Percentiles rank a stretch among this genome's conserved stretches.
Conservation (phyloP, 2,888 invertebrate species). For the Hyposoter didymator region DNA sequence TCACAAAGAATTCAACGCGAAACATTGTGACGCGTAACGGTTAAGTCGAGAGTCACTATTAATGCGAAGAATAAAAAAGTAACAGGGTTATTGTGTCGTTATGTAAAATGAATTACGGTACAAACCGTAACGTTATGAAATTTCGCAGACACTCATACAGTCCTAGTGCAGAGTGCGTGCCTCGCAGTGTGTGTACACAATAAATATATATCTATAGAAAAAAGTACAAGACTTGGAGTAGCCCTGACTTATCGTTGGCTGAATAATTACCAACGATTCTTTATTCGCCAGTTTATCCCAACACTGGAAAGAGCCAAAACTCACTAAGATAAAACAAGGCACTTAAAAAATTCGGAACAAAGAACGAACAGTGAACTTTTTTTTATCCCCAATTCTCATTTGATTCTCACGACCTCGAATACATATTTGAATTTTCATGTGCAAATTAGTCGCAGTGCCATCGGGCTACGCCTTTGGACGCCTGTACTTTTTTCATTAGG, state of each 20-base stretch:
- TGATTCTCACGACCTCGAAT: neutral
- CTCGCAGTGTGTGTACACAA: neutral
- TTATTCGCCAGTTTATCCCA: neutral
- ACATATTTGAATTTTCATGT: neutral
- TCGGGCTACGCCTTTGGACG: too few relatives aligned
- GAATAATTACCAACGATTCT: neutral
- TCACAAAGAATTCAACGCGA: constrained; percentile 25
- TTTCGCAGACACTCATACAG: constrained; percentile 56
- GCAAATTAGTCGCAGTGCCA: neutral
- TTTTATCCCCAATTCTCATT: neutral
- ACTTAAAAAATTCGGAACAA: neutral
- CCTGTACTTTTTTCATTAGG: too few relatives aligned
- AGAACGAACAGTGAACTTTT: neutral
- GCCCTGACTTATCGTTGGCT: neutral
- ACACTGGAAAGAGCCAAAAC: neutral
- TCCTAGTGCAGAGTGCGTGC: neutral
- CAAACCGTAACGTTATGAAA: constrained; percentile 70
- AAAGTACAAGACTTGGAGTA: neutral
- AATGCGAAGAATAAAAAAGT: constrained; percentile 62
- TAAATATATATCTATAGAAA: neutral
- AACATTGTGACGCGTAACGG: constrained; percentile 51
- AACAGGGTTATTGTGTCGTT: constrained; percentile 66
- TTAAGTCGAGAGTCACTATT: constrained; percentile 45
- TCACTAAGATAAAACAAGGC: too few relatives aligned
- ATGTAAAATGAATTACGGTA: constrained; percentile 72